Evolutionary conservation across 2,113 vertebrate genomes (phyloP).

Genomic region (Macquaria australasica): DNA sequence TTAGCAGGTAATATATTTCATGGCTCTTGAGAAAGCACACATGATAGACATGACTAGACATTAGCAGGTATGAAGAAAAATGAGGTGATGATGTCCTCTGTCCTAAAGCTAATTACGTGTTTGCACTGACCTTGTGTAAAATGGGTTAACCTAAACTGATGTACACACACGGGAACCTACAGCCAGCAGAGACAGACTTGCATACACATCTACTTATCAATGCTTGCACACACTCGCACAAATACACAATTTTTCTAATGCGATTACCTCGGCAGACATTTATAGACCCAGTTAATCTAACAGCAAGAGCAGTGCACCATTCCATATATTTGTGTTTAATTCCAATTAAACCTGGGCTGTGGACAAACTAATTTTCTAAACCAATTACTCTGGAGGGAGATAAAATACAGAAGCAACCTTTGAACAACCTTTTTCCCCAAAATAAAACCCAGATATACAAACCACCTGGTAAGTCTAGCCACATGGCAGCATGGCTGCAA

Average conservation of each 20-base stretch:
- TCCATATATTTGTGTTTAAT: conserved; percentile 74
- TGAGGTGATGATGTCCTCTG: conserved; percentile 25
- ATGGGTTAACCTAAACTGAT: conserved; percentile 25
- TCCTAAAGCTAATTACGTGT: conserved; percentile 52
- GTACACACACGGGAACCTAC: conserved; percentile 8
- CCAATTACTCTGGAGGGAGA: conserved; percentile 75
- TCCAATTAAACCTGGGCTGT: conserved; percentile 76
- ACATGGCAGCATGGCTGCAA: conserved; percentile 28
- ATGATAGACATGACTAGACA: conserved; percentile 41
- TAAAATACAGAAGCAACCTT: conserved; percentile 69
- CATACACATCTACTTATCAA: conserved; percentile 23
- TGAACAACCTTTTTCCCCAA: conserved; percentile 59
- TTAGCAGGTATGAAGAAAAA: conserved; percentile 42
- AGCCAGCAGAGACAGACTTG: not conserved
- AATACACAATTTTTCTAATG: conserved; percentile 59
- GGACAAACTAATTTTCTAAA: conserved; percentile 79
- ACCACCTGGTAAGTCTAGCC: conserved; percentile 42
- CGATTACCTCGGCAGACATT: conserved; percentile 69
- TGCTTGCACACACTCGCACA: conserved; percentile 18
- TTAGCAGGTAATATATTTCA: conserved; percentile 66
- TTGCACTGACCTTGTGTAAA: conserved; percentile 45
- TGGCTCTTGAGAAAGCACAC: conserved; percentile 31
- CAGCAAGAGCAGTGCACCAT: conserved; percentile 61
- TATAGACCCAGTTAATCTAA: conserved; percentile 78
- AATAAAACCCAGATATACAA: conserved; percentile 56